Conservation (phyloP, 2,888 invertebrate genomes). For the Pogonocherus hispidulus region DNA sequence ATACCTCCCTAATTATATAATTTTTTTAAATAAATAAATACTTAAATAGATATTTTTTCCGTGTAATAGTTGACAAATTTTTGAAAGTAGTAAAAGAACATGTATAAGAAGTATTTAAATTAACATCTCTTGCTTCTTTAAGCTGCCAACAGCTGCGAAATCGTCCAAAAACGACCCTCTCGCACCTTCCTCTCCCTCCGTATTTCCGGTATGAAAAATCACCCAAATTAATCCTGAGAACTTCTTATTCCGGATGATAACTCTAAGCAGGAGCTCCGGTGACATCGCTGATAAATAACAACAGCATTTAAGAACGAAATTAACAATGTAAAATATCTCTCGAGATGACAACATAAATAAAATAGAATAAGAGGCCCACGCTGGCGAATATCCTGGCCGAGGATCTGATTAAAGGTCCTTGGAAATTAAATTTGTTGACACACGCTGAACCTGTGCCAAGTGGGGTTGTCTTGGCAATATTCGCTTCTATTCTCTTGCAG, state of each 20-base stretch:
- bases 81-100: too few species aligned
- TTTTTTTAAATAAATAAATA: too few species aligned
- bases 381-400: slow-evolving; percentile 16
- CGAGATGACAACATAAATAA: slow-evolving; percentile 34
- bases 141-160: not conserved
- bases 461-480: slow-evolving; percentile 32
- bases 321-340: slow-evolving; percentile 35
- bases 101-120: too few species aligned
- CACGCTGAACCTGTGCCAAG: slow-evolving; percentile 38
- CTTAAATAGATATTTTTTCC: too few species aligned
- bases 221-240: slow-evolving; percentile 24
- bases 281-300: slow-evolving; percentile 37
- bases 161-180: not conserved
- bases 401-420: slow-evolving; percentile 24
- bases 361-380: not conserved
- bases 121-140: too few species aligned
- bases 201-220: not conserved
- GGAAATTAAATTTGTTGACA: slow-evolving; percentile 39
- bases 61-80: too few species aligned
- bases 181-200: not conserved
- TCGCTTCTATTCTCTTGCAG: too few species aligned
- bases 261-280: slow-evolving; percentile 12
- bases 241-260: slow-evolving; percentile 11
- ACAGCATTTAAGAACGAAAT: slow-evolving; percentile 29
- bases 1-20: too few species aligned